phyloP scores from a whole-genome alignment of 2,888 invertebrate species.

The Anthophora plumipes region DNA sequence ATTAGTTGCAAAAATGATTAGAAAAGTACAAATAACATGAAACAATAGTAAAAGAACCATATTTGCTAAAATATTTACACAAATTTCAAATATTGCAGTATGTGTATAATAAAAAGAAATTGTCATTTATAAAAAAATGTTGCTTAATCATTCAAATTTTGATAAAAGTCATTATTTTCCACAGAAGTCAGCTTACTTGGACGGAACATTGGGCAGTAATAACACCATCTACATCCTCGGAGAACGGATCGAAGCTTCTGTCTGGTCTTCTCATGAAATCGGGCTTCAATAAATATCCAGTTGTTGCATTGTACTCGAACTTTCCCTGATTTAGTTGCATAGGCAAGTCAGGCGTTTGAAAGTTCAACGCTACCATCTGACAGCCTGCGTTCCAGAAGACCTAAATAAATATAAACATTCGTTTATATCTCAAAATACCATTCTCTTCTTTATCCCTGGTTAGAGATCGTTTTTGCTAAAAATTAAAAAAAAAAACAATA shows the following conservation, averaged over 20 bases:
- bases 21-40: too few species aligned
- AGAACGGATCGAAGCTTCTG: constrained; percentile 89
- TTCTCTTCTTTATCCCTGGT: too few species aligned
- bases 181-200: constrained; percentile 82
- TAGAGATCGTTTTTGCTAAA: too few species aligned
- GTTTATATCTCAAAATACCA: too few species aligned
- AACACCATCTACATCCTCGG: constrained; percentile 91
- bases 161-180: background rate
- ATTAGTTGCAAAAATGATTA: too few species aligned
- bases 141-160: background rate
- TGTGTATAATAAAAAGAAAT: background rate
- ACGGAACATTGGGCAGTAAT: constrained; percentile 90
- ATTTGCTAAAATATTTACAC: too few species aligned
- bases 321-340: constrained; percentile 92
- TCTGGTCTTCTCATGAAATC: constrained; percentile 91
- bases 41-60: too few species aligned
- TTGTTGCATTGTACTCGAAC: constrained; percentile 90
- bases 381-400: constrained; percentile 92
- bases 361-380: constrained; percentile 90
- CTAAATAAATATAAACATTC: constrained; percentile 77
- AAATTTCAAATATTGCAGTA: too few species aligned
- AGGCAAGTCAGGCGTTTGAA: constrained; percentile 89
- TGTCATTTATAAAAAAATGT: background rate
- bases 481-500: too few species aligned
- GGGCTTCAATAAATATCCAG: constrained; percentile 89